Conservation (phyloP, 92 coral and sea anemone genomes). For the Diadumene lineata region DNA sequence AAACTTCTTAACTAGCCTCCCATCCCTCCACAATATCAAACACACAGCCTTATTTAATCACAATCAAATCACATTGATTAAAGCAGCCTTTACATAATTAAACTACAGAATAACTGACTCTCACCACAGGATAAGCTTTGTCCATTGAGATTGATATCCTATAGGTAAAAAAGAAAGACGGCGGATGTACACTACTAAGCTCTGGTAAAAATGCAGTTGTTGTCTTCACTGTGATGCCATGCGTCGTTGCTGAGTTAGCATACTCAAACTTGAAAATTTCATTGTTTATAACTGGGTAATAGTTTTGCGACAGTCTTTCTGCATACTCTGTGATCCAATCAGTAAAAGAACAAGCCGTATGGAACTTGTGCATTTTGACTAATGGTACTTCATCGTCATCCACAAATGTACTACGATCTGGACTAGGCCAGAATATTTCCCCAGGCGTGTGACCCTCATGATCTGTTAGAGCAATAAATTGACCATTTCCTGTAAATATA, state of each 20-base stretch:
- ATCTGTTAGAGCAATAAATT: conserved; percentile 85
- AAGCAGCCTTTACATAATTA: too few relatives aligned
- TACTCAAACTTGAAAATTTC: conserved; percentile 86
- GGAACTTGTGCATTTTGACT: conserved; percentile 78
- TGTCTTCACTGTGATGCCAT: conserved; percentile 79
- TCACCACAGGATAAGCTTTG: conserved; percentile 63
- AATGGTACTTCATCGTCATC: conserved; percentile 54
- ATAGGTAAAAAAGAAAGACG: conserved; percentile 91
- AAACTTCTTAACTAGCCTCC: too few relatives aligned
- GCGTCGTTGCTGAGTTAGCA: conserved; percentile 59
- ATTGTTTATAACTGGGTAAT: conserved; percentile 69
- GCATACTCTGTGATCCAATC: conserved; percentile 86
- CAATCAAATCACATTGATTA: too few relatives aligned
- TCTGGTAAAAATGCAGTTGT: conserved; percentile 94
- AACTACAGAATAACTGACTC: too few relatives aligned
- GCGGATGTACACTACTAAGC: conserved; percentile 89
- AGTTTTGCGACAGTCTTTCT: conserved; percentile 60
- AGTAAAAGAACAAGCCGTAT: conserved; percentile 69
- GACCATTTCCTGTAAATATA: conserved; percentile 89
- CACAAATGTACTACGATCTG: conserved; percentile 54
- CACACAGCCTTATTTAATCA: too few relatives aligned
- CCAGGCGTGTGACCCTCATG: conserved; percentile 87
- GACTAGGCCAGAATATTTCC: conserved; percentile 92
- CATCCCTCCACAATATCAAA: too few relatives aligned
- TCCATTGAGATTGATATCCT: conserved; percentile 96